Evolutionary conservation across 2,888 invertebrate genomes (phyloP).

Genomic region (Blera fallax): DNA sequence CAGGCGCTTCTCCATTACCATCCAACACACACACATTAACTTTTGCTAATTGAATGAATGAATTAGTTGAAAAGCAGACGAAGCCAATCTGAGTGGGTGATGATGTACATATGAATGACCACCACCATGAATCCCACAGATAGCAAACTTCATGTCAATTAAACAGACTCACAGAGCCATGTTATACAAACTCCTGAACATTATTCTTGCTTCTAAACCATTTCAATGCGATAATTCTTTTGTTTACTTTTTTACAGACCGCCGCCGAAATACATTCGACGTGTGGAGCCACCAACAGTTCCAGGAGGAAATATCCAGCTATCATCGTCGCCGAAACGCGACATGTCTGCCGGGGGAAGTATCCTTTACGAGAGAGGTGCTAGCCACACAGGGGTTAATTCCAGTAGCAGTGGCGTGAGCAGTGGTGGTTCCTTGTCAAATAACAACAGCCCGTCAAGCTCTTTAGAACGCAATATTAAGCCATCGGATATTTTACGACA

Average conservation of each 20-base stretch:
- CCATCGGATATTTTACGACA: constrained; percentile 82
- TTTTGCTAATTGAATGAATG: constrained; percentile 56
- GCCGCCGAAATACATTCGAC: constrained; percentile 86
- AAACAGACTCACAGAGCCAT: background rate
- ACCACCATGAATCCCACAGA: constrained; percentile 3
- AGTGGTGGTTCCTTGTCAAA: constrained; percentile 76
- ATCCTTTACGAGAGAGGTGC: constrained; percentile 75
- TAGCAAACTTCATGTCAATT: background rate
- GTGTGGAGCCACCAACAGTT: constrained; percentile 84
- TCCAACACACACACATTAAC: background rate
- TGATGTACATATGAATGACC: constrained; percentile 39
- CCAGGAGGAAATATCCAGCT: constrained; percentile 77
- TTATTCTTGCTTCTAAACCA: background rate
- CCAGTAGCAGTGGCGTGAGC: constrained; percentile 50
- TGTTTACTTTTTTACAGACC: constrained; percentile 81
- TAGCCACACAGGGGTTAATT: constrained; percentile 49
- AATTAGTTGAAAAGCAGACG: constrained; percentile 30
- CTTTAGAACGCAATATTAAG: constrained; percentile 81
- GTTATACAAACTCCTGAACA: background rate
- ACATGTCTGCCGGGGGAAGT: constrained; percentile 76
- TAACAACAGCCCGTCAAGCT: constrained; percentile 79
- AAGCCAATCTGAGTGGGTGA: constrained; percentile 53
- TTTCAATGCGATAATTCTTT: constrained; percentile 18
- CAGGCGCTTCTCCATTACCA: constrained; percentile 20
- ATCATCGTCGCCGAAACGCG: constrained; percentile 80